Conservation (phyloP, 2,888 invertebrate genomes). For the Troides aeacus region DNA sequence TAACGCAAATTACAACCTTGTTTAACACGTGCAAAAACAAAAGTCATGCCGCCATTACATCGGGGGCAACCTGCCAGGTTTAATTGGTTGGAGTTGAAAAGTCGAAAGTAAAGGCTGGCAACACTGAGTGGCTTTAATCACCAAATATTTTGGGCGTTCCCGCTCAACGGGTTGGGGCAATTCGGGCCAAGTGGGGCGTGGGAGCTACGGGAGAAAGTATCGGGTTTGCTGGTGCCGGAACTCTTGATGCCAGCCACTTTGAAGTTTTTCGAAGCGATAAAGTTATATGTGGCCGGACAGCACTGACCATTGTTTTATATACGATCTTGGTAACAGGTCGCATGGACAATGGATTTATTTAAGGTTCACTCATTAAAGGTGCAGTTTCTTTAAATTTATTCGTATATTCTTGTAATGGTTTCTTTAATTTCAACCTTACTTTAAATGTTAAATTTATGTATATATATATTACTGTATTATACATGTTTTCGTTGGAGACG, state of each 20-base stretch:
- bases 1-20: conserved; percentile 11
- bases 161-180: conserved; percentile 54
- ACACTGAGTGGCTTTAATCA: conserved; percentile 68
- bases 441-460: too few relatives aligned
- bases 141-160: conserved; percentile 73
- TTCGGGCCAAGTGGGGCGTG: conserved; percentile 67
- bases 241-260: conserved; percentile 54
- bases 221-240: conserved; percentile 53
- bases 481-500: too few relatives aligned
- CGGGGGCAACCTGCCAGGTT: conserved; percentile 31
- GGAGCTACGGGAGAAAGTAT: conserved; percentile 73
- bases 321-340: conserved; percentile 47
- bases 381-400: background rate
- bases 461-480: too few relatives aligned
- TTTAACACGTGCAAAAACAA: conserved; percentile 27
- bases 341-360: background rate
- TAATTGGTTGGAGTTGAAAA: conserved; percentile 62
- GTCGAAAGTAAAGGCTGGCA: conserved; percentile 62
- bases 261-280: conserved; percentile 50
- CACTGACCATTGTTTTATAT: conserved; percentile 52
- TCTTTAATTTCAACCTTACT: too few relatives aligned
- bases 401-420: too few relatives aligned
- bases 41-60: conserved; percentile 10
- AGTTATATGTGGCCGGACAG: conserved; percentile 49
- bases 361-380: background rate